Evolutionary conservation across 2,797 vertebrate species (phyloP).

Genomic region (Columba guinea): DNA sequence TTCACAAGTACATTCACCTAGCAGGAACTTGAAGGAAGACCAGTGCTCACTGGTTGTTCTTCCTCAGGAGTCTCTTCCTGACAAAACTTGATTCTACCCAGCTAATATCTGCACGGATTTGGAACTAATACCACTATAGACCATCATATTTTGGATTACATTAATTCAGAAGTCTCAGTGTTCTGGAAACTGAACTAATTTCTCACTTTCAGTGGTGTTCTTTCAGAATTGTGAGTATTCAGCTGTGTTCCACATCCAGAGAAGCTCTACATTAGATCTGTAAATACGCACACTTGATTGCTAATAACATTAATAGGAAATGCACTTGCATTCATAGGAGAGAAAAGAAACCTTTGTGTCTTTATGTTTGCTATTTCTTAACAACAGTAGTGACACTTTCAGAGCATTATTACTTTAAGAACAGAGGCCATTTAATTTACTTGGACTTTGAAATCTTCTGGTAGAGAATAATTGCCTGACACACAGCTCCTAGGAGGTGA

Average conservation of each 20-base stretch:
- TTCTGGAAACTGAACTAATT: not conserved
- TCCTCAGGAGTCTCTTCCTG: not conserved
- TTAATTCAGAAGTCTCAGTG: not conserved
- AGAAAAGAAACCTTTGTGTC: not conserved
- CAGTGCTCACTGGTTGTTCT: not conserved
- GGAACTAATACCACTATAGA: not conserved
- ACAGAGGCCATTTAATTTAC: constrained; percentile 73
- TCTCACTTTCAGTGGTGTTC: not conserved
- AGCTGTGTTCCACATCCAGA: not conserved
- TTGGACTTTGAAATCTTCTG: constrained; percentile 75
- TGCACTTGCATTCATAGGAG: not conserved
- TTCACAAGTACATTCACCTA: not conserved
- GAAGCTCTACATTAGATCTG: not conserved
- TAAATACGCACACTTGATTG: constrained; percentile 32
- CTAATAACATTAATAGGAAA: not conserved
- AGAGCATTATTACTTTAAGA: constrained; percentile 71
- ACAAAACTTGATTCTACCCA: not conserved
- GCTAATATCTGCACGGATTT: not conserved
- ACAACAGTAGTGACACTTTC: constrained; percentile 63
- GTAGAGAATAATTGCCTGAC: constrained; percentile 77
- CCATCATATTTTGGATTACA: not conserved
- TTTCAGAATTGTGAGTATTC: not conserved
- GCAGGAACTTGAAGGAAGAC: not conserved
- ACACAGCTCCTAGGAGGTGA: constrained; percentile 72
- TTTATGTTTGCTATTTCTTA: constrained; percentile 57